Percentiles rank a stretch among this genome's conserved stretches.
These are phyloP conservation scores for Syrista parreyssii DNA, from an alignment of 2,888 invertebrate genomes.

Conservation along the genomic window DNA sequence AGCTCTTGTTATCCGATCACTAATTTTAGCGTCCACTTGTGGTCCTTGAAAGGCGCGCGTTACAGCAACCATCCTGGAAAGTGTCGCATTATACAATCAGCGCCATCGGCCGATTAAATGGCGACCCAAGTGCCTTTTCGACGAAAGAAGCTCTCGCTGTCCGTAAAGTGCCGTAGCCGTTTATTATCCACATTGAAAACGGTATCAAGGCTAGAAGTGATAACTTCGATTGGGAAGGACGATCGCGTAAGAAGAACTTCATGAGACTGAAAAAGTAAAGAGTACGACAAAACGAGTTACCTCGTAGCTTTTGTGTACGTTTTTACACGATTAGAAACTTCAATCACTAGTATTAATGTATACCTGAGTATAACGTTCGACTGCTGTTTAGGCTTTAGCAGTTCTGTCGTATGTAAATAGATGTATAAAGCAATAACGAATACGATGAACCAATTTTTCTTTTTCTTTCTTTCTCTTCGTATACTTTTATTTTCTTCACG, in stretches of 20 bases:
- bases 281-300: conserved; percentile 60
- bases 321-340: conserved; percentile 43
- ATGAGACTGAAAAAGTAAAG: conserved; percentile 26
- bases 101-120: not conserved
- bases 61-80: not conserved
- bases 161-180: not conserved
- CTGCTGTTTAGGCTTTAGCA: conserved; percentile 5
- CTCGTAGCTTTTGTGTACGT: conserved; percentile 60
- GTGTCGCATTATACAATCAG: not conserved
- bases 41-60: not conserved
- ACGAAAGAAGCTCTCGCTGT: not conserved
- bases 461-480: conserved; percentile 16
- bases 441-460: conserved; percentile 28
- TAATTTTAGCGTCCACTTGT: conserved; percentile 1
- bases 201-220: not conserved
- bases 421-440: conserved; percentile 53
- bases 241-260: conserved; percentile 17
- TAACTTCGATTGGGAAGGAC: not conserved
- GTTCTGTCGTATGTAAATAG: conserved; percentile 46
- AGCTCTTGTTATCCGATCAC: conserved; percentile 2
- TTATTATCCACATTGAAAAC: not conserved
- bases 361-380: conserved; percentile 38
- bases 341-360: conserved; percentile 57
- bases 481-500: not conserved
- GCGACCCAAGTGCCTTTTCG: not conserved